These are phyloP conservation scores for Ciconia stormi DNA, from an alignment of 2,113 vertebrate genomes.

Conservation along the genomic window DNA sequence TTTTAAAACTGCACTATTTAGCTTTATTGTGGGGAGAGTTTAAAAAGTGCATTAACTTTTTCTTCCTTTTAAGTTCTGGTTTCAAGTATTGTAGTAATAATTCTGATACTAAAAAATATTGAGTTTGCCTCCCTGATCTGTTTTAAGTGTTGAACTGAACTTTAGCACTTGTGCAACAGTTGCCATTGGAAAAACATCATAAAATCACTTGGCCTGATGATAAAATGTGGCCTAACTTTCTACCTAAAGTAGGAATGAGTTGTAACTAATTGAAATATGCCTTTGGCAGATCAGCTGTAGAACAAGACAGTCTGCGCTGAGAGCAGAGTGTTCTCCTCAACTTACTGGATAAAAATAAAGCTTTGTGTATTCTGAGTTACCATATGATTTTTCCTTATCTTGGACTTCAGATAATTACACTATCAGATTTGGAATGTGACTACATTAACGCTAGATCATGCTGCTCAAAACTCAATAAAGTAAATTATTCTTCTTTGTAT, in stretches of 20 bases:
- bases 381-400: slow-evolving; percentile 75
- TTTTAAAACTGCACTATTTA: background rate
- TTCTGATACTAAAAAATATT: background rate
- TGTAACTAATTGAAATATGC: background rate
- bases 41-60: background rate
- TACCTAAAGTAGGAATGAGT: background rate
- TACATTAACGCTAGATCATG: slow-evolving; percentile 97
- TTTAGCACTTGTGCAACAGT: slow-evolving; percentile 20
- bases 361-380: background rate
- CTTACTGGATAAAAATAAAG: background rate
- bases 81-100: background rate
- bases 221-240: background rate
- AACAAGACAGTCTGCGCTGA: background rate
- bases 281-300: background rate
- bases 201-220: background rate
- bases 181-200: background rate
- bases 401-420: slow-evolving; percentile 88
- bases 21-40: background rate
- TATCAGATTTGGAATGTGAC: slow-evolving; percentile 98
- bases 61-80: background rate
- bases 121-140: background rate
- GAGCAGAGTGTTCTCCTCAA: background rate
- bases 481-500: slow-evolving; percentile 65
- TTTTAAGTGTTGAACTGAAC: background rate
- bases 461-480: slow-evolving; percentile 98